Evolutionary conservation across 2,113 vertebrate genomes (phyloP).

Genomic region (Strix uralensis): DNA sequence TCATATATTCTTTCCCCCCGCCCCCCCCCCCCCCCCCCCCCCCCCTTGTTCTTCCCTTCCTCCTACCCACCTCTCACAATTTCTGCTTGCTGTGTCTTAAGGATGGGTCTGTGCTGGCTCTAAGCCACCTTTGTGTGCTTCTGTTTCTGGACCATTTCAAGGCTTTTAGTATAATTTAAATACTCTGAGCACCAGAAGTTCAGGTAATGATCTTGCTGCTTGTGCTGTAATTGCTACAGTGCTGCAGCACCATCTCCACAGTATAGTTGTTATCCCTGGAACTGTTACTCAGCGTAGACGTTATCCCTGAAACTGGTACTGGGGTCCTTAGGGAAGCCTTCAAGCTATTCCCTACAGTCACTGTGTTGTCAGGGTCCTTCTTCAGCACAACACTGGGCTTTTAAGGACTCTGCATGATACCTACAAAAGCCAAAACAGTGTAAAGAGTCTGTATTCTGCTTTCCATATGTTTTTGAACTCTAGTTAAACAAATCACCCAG

Average conservation of each 20-base stretch:
- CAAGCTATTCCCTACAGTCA: neutral
- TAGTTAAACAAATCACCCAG: neutral
- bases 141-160: conserved; percentile 1
- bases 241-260: neutral
- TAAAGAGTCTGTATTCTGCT: neutral
- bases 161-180: conserved; percentile 26
- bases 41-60: neutral
- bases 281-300: neutral
- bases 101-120: conserved; percentile 9
- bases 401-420: neutral
- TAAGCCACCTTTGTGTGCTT: conserved; percentile 45
- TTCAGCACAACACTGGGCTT: neutral
- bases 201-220: neutral
- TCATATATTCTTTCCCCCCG: neutral
- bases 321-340: neutral
- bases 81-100: neutral
- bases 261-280: neutral
- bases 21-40: too few relatives aligned
- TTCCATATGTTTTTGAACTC: neutral
- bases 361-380: neutral
- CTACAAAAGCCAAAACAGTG: neutral
- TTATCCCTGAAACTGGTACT: neutral
- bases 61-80: neutral
- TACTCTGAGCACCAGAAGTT: neutral
- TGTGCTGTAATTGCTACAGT: neutral